Base-by-base conservation (phyloP, 2,113 vertebrate species). In the Zapornia atra region DNA sequence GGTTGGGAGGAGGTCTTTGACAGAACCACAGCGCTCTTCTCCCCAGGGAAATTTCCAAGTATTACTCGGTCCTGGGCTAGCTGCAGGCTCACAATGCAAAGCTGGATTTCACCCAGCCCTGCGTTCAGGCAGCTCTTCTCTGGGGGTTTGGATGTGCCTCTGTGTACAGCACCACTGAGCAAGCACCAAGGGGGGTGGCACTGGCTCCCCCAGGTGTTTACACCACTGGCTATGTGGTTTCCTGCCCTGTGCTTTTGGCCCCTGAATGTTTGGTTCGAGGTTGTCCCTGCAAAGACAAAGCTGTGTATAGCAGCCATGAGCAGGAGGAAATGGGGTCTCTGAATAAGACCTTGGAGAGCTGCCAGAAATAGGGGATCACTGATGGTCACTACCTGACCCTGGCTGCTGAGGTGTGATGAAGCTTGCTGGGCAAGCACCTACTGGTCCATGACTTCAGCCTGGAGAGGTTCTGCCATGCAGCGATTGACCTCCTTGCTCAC, bases 1-100 rank as follows among this genome's bases (percentile, higher is more conserved):
- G 33, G 72, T n/a, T 82, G 61, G 61, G 66, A 92, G 64, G 81
- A 91, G 36, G 70, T 21, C 48, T 92, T 82, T 68, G 76, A 83
- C 8, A 24, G 86, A 92, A 91, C 64, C 72, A 77, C 86, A 53
- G 10, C 68, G 50, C 53, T 91, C 76, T 70, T 44, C 83, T 77
- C 83, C 86, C 86, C 36, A 40, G 83, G 86, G 89, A 91, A 86
- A 92, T 95, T 77, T 61, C 40, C 3, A 61, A 92, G 68, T 22
- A 80, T 72, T 88, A 31, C 48, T 88, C 44, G 16, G 33, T 72
- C 34, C 68, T 26, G 79, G 80, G 87, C 29, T 40, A 79, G 86
- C 79, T 7, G 0, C 53, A 82, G 50, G 42, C 48, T 82, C 70
- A 34, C 36, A 71, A 82, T 11, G 44, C 44, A 86, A 65, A 92